Conservation (phyloP, 2,113 vertebrate species). For the Calypte anna region DNA sequence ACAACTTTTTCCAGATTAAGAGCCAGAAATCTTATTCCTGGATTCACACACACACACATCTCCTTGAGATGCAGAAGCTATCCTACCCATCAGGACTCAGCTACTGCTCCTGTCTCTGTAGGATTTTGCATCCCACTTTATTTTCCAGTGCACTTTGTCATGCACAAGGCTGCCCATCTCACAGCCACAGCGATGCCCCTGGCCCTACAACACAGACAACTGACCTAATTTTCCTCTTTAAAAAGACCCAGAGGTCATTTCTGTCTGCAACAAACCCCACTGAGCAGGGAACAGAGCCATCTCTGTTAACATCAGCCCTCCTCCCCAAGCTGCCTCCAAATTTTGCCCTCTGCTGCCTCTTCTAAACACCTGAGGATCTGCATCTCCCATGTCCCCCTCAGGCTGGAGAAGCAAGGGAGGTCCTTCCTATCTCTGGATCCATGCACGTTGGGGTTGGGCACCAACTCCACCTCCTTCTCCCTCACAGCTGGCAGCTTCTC, state of each 20-base stretch:
- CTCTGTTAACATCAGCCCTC: background rate
- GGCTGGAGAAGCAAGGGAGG: background rate
- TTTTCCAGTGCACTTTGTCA: background rate
- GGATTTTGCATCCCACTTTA: background rate
- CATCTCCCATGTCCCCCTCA: background rate
- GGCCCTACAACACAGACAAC: constrained; percentile 37
- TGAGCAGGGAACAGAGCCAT: background rate
- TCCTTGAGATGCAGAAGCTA: background rate
- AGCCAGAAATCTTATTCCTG: background rate
- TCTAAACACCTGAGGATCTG: background rate
- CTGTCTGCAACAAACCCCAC: background rate
- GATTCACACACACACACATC: background rate
- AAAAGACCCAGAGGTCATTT: constrained; percentile 41
- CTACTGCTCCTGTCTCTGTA: accelerated
- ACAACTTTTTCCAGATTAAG: background rate
- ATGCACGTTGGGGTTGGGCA: accelerated
- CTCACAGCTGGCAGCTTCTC: background rate
- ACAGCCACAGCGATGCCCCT: background rate
- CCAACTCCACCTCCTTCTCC: background rate
- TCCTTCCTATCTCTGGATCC: background rate
- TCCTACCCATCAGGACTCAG: accelerated
- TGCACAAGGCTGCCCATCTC: background rate
- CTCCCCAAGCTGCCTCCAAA: background rate
- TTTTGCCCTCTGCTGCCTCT: background rate
- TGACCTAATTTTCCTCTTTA: constrained; percentile 57